Base-by-base conservation (phyloP, 2,113 vertebrate genomes). In the Rissa tridactyla region DNA sequence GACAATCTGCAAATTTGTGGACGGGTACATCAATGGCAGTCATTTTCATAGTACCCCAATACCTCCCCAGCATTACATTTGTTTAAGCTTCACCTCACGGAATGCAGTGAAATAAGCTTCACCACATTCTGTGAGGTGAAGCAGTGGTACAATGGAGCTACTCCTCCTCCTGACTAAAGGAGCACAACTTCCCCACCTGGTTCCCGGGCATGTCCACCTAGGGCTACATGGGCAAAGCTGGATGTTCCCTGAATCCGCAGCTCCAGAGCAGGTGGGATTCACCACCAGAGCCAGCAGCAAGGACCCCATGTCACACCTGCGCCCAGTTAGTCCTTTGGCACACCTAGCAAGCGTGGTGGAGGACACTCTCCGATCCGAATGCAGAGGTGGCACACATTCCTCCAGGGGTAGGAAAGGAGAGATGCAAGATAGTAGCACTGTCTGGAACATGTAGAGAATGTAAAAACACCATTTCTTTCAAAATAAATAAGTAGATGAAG, bases 1-100 rank as follows among this genome's bases (percentile, higher is more conserved):
- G 49, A 54, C 20, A 65, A 15, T 26, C 30, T 54, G 69, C 46
- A 91, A 61, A 61, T 47, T 4, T 57, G 44, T 9, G 14, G 21
- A 36, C 1, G 6, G 5, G 5, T 30, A 78, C 34, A 40, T 8
- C 73, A 51, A 3, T 0, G 1, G 11, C 38, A 60, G 3, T 36
- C 23, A 27, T 54, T 69, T 73, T 15, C 70, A 11, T 2, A 52
- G 40, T 9, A 18, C 6, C 12, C 17, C 17, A 16, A 18, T 6
- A 13, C 16, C 29, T 51, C 32, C 25, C 27, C 13, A 71, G 36
- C 18, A 26, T 8, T 20, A 46, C 10, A 23, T 27, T 38, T 61
- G 49, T 21, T 38, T 52, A 42, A 80, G n/a, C 8, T 60, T 72
- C n/a, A 14, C 19, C 23, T 38, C 36, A 18, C 36, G 38, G 60